Percentiles rank a stretch among this genome's conserved stretches.
Evolutionary conservation across 2,113 vertebrate species (phyloP).

Genomic region (Mesitornis unicolor): DNA sequence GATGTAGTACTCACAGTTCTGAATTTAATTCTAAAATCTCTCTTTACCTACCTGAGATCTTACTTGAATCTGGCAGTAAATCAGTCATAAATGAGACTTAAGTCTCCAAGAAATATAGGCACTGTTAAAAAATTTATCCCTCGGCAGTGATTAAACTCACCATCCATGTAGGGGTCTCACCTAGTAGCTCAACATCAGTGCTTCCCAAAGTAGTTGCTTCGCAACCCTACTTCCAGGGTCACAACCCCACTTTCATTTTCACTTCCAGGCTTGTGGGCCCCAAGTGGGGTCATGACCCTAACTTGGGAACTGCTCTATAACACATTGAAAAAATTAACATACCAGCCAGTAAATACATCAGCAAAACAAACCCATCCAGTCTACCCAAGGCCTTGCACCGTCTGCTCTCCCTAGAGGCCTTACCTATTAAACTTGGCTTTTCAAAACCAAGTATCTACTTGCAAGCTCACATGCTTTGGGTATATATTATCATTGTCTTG

Average conservation of each 20-base stretch:
- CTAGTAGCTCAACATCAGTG: constrained; percentile 22
- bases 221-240: constrained; percentile 56
- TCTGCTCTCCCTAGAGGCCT: neutral
- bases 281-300: constrained; percentile 55
- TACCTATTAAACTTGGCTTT: neutral
- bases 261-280: constrained; percentile 58
- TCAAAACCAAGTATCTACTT: neutral
- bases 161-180: neutral
- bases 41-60: neutral
- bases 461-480: neutral
- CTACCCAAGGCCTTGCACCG: neutral
- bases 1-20: neutral
- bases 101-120: neutral
- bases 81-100: neutral
- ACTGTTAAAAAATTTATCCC: neutral
- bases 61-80: neutral
- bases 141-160: neutral
- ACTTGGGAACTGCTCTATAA: constrained; percentile 27
- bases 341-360: constrained; percentile 47
- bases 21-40: neutral
- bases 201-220: constrained; percentile 5
- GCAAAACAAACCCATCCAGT: constrained; percentile 35
- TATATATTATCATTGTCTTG: neutral
- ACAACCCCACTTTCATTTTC: constrained; percentile 66
- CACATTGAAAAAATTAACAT: constrained; percentile 65